These are phyloP conservation scores for Neogale vison DNA, from an alignment of 2,113 vertebrate species.

Conservation along the genomic window DNA sequence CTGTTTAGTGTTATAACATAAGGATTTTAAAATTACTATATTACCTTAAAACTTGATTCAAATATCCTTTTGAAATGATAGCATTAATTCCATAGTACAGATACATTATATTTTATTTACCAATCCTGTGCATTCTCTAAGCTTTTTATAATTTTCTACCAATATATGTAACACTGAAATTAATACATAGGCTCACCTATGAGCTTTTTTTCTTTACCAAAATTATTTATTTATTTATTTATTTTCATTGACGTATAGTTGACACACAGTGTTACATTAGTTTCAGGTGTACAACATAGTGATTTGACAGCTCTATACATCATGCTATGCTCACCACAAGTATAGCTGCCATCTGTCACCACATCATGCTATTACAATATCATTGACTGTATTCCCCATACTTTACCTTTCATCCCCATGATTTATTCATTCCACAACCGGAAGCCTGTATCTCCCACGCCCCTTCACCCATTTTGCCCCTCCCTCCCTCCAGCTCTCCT, in stretches of 20 bases:
- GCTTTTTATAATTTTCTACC: background rate
- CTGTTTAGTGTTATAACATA: background rate
- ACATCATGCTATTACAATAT: background rate
- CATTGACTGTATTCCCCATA: background rate
- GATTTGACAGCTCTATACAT: background rate
- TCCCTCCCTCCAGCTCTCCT: background rate
- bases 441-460: background rate
- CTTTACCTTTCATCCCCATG: background rate
- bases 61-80: background rate
- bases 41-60: background rate
- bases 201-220: background rate
- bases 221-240: background rate
- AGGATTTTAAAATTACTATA: background rate
- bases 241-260: background rate
- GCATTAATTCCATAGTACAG: background rate
- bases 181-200: background rate
- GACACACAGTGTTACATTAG: background rate
- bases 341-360: background rate
- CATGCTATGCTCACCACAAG: background rate
- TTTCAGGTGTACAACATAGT: background rate
- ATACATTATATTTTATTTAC: background rate
- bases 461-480: background rate
- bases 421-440: background rate
- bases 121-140: background rate
- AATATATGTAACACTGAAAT: background rate